These are phyloP conservation scores for Cristatella mucedo DNA, from an alignment of 2,888 invertebrate species.

Conservation along the genomic window DNA sequence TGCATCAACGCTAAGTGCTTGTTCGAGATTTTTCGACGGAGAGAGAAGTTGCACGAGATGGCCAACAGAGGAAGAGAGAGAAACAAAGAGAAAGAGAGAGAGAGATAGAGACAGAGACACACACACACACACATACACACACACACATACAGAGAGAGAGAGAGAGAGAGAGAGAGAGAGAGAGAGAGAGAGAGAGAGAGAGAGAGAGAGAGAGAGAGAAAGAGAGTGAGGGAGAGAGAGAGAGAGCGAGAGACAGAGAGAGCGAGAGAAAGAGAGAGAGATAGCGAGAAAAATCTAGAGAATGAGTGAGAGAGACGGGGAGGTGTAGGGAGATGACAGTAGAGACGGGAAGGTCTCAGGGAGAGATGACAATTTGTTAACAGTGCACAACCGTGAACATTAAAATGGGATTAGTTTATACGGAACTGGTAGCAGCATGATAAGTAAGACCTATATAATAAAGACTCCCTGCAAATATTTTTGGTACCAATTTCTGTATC, in stretches of 20 bases:
- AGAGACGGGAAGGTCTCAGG: background rate
- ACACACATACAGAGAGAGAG: too few relatives aligned
- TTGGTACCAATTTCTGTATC: too few relatives aligned
- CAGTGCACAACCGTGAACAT: too few relatives aligned
- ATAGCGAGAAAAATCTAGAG: background rate
- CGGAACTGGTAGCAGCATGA: too few relatives aligned
- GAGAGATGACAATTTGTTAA: background rate
- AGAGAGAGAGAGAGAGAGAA: background rate
- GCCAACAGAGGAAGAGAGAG: constrained; percentile 1
- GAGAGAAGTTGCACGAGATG: too few relatives aligned
- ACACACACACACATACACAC: constrained; percentile 2
- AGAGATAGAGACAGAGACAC: too few relatives aligned
- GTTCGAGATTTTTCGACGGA: too few relatives aligned
- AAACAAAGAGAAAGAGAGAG: too few relatives aligned
- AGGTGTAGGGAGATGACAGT: constrained; percentile 1
- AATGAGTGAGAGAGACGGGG: constrained; percentile 3
- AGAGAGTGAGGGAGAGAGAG: constrained; percentile 1
- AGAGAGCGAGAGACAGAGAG: background rate
- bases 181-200: constrained; percentile 7
- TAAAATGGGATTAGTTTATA: too few relatives aligned
- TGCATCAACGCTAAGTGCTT: too few relatives aligned
- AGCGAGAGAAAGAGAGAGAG: constrained; percentile 5
- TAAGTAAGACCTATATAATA: too few relatives aligned
- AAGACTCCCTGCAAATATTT: too few relatives aligned
- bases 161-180: constrained; percentile 3